Conservation (phyloP, 1,140 invertebrate species). For the Philaenus spumarius region DNA sequence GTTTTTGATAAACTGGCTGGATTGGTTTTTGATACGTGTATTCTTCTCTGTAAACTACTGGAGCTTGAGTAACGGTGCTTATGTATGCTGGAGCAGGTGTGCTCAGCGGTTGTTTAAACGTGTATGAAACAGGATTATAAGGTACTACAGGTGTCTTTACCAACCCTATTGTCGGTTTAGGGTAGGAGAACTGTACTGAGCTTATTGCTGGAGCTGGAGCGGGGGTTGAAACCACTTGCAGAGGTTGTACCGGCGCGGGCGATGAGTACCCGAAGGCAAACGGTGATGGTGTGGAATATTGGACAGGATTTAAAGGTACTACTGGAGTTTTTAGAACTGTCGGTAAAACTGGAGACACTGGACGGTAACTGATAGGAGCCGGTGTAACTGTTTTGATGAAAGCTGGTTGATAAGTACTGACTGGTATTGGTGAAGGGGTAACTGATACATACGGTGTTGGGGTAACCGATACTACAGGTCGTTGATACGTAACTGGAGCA, state of each 20-base stretch:
- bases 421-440: too few species aligned
- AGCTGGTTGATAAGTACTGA: not conserved
- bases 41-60: not conserved
- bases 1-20: not conserved
- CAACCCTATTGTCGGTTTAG: constrained; percentile 17
- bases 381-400: constrained; percentile 8
- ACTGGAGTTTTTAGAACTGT: constrained; percentile 19
- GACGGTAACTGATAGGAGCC: not conserved
- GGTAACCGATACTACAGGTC: not conserved
- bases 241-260: constrained; percentile 15
- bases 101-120: constrained; percentile 8
- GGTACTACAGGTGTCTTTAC: constrained; percentile 16
- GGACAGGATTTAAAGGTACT: constrained; percentile 23
- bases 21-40: not conserved
- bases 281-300: constrained; percentile 20
- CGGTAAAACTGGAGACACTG: constrained; percentile 10
- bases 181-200: not conserved
- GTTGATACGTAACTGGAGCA: not conserved
- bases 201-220: constrained; percentile 1
- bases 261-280: constrained; percentile 5
- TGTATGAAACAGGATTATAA: constrained; percentile 24
- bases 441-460: too few species aligned
- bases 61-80: not conserved
- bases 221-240: constrained; percentile 4
- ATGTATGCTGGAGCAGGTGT: not conserved